A percentile compares a stretch with the other conserved stretches of the same genome.
phyloP scores from a whole-genome alignment of 2,797 vertebrate genomes.

The Steatocranus sp. region DNA sequence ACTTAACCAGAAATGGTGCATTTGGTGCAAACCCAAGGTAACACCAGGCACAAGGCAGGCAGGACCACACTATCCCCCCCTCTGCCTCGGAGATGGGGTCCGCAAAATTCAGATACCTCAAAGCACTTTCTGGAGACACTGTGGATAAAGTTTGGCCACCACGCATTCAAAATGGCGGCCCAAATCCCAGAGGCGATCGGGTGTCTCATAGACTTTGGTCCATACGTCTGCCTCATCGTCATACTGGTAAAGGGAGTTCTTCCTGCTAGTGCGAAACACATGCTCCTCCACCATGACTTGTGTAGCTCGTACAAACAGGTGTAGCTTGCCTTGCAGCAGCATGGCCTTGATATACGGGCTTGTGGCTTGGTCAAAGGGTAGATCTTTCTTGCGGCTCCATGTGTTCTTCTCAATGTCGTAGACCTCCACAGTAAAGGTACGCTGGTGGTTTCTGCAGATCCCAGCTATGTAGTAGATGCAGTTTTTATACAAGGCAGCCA shows the following conservation, averaged over 20 bases:
- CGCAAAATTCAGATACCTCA: slow-evolving; percentile 62
- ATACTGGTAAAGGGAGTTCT: slow-evolving; percentile 97
- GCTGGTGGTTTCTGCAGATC: slow-evolving; percentile 94
- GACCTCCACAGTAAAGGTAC: slow-evolving; percentile 94
- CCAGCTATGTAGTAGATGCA: slow-evolving; percentile 97
- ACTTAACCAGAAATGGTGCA: slow-evolving; percentile 71
- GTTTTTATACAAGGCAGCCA: slow-evolving; percentile 89
- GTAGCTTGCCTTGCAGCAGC: slow-evolving; percentile 88
- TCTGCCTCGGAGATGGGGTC: slow-evolving; percentile 38
- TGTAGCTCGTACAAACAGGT: slow-evolving; percentile 96
- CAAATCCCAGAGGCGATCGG: slow-evolving; percentile 97
- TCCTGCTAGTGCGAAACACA: slow-evolving; percentile 98
- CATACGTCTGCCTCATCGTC: slow-evolving; percentile 87
- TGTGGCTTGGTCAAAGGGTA: slow-evolving; percentile 95
- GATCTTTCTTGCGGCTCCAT: slow-evolving; percentile 90
- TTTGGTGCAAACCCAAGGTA: slow-evolving; percentile 81
- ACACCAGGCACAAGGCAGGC: slow-evolving; percentile 75
- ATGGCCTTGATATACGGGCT: slow-evolving; percentile 97
- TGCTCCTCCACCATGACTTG: slow-evolving; percentile 98
- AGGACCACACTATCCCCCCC: slow-evolving; percentile 26
- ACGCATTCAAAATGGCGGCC: slow-evolving; percentile 99
- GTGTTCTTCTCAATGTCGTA: slow-evolving; percentile 93
- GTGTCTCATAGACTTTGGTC: slow-evolving; percentile 95
- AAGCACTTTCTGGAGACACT: slow-evolving; percentile 99
- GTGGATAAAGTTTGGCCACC: slow-evolving; percentile 98